Evolutionary conservation across 2,113 vertebrate genomes (phyloP).

Genomic region (Apodemus speciosus): DNA sequence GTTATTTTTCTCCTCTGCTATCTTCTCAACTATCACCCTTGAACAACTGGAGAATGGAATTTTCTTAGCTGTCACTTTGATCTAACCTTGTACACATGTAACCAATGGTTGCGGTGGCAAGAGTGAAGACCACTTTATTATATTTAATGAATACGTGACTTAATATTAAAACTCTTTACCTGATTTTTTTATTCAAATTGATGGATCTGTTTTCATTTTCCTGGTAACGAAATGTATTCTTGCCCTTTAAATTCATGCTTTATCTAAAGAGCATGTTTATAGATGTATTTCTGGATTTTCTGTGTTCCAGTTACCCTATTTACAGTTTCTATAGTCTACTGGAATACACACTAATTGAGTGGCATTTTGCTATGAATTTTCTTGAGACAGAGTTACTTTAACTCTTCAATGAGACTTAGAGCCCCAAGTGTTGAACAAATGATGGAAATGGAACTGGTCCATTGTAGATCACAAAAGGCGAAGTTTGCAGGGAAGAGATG

Average conservation of each 20-base stretch:
- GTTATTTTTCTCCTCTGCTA: conserved; percentile 78
- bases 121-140: conserved; percentile 50
- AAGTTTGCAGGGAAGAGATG: conserved; percentile 13
- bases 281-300: neutral
- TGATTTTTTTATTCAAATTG: conserved; percentile 52
- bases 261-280: conserved; percentile 33
- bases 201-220: conserved; percentile 61
- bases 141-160: conserved; percentile 40
- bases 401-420: conserved; percentile 28
- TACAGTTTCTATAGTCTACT: conserved; percentile 51
- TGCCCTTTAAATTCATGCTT: conserved; percentile 27
- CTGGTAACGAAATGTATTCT: conserved; percentile 20
- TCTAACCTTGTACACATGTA: conserved; percentile 69
- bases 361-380: conserved; percentile 47
- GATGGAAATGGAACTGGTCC: neutral
- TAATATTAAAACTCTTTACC: conserved; percentile 49
- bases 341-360: conserved; percentile 44
- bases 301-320: conserved; percentile 51
- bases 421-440: conserved; percentile 18
- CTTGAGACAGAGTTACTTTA: conserved; percentile 53
- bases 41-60: conserved; percentile 73
- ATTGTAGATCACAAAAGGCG: conserved; percentile 9
- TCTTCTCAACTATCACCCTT: conserved; percentile 75
- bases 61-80: conserved; percentile 77
- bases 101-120: conserved; percentile 21